Conservation (phyloP, 64 coral and sea anemone species). For the Cladopsammia gracilis region DNA sequence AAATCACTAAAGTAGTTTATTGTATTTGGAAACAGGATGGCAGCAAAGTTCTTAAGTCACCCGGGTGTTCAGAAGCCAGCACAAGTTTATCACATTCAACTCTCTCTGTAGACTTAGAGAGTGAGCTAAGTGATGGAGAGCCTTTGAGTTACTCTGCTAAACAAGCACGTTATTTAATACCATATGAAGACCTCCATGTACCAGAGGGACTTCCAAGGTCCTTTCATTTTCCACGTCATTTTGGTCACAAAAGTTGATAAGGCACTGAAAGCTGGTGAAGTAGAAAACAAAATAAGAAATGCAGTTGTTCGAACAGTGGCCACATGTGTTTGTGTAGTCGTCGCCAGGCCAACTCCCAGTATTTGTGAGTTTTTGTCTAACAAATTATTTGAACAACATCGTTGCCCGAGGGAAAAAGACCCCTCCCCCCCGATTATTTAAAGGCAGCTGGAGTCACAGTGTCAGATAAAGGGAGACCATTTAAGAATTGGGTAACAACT, state of each 20-base stretch:
- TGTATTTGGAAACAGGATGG: no score
- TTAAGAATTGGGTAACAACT: neutral
- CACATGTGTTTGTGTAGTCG: neutral
- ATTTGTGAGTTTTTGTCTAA: neutral
- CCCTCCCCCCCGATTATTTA: neutral
- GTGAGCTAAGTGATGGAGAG: no score
- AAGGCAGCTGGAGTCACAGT: neutral
- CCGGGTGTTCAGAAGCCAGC: no score
- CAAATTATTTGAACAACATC: neutral
- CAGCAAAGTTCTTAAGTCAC: no score
- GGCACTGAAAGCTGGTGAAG: neutral
- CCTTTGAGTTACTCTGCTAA: no score
- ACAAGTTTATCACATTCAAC: no score
- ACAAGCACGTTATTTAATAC: no score
- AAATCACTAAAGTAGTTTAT: no score
- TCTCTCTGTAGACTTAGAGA: no score
- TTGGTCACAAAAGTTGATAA: neutral
- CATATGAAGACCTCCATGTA: neutral
- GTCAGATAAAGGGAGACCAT: neutral
- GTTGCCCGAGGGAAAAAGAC: neutral
- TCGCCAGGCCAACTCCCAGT: neutral
- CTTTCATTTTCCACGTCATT: neutral
- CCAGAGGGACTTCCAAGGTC: neutral
- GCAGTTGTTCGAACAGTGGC: neutral
- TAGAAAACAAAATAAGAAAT: slow-evolving; percentile 1